phyloP scores from a whole-genome alignment of 2,797 vertebrate genomes.

The Urosaurus nigricauda region DNA sequence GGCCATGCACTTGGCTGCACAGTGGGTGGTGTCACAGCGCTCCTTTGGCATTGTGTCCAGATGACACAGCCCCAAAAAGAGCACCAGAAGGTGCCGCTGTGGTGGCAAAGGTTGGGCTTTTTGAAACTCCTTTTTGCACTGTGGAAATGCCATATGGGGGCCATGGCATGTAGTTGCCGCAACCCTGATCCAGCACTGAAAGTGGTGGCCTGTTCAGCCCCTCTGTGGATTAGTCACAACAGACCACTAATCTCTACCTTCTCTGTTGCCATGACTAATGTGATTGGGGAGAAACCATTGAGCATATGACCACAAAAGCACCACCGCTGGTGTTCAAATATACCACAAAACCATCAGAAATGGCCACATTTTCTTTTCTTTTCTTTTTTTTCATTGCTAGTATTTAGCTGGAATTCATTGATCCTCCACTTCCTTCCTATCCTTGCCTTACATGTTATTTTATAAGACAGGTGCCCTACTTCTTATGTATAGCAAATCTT shows the following conservation, averaged over 20 bases:
- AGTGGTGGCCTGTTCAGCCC: too few species aligned
- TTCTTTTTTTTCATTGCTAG: constrained; percentile 34
- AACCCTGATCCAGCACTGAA: too few species aligned
- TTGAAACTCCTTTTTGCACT: too few species aligned
- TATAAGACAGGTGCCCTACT: background rate
- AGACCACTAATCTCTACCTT: constrained; percentile 81
- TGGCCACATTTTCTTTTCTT: constrained; percentile 45
- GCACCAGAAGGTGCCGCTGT: too few species aligned
- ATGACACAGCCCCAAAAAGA: too few species aligned
- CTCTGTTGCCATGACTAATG: constrained; percentile 74
- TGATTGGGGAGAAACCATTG: constrained; percentile 67
- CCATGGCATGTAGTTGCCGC: too few species aligned
- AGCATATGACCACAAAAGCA: constrained; percentile 67
- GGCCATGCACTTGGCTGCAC: too few species aligned
- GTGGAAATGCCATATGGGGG: too few species aligned
- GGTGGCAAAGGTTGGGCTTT: too few species aligned
- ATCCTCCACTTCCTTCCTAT: background rate
- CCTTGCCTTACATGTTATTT: background rate
- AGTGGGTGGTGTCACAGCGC: too few species aligned
- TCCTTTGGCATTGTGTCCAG: too few species aligned
- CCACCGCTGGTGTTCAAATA: constrained; percentile 52
- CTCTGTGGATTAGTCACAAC: constrained; percentile 78
- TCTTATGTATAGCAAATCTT: constrained; percentile 40
- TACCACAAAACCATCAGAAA: constrained; percentile 59
- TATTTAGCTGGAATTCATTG: constrained; percentile 18